phyloP scores from a whole-genome alignment of 1,140 invertebrate species.

The Panagrolaimus sp. region DNA sequence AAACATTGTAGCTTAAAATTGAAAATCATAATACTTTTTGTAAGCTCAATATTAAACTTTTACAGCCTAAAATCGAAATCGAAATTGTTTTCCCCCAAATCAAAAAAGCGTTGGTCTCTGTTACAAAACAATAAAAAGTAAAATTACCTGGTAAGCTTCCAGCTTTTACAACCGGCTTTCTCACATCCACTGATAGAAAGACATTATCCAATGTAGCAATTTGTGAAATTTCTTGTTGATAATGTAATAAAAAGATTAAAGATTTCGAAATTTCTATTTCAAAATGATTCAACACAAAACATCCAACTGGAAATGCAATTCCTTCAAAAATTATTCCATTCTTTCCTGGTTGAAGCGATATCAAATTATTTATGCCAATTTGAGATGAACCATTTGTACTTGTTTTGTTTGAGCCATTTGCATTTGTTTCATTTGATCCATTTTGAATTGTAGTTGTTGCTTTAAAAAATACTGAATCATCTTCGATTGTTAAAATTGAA shows the following conservation, averaged over 20 bases:
- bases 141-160: slow-evolving; percentile 11
- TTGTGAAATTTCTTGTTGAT: not conserved
- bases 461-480: too few relatives aligned
- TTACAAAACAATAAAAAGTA: too few relatives aligned
- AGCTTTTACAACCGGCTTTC: slow-evolving; percentile 25
- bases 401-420: too few relatives aligned
- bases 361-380: not conserved
- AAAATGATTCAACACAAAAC: slow-evolving; percentile 11
- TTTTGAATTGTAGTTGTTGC: too few relatives aligned
- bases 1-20: too few relatives aligned
- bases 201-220: not conserved
- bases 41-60: too few relatives aligned
- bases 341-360: not conserved
- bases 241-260: not conserved
- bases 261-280: slow-evolving; percentile 3
- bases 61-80: too few relatives aligned
- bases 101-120: too few relatives aligned
- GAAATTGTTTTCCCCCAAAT: too few relatives aligned
- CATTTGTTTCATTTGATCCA: too few relatives aligned
- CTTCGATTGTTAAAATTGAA: too few relatives aligned
- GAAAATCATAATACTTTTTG: too few relatives aligned
- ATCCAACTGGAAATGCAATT: not conserved
- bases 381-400: not conserved
- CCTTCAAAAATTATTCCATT: not conserved
- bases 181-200: slow-evolving; percentile 26